phyloP scores from a whole-genome alignment of 2,888 invertebrate genomes.

The Suillia variegata region DNA sequence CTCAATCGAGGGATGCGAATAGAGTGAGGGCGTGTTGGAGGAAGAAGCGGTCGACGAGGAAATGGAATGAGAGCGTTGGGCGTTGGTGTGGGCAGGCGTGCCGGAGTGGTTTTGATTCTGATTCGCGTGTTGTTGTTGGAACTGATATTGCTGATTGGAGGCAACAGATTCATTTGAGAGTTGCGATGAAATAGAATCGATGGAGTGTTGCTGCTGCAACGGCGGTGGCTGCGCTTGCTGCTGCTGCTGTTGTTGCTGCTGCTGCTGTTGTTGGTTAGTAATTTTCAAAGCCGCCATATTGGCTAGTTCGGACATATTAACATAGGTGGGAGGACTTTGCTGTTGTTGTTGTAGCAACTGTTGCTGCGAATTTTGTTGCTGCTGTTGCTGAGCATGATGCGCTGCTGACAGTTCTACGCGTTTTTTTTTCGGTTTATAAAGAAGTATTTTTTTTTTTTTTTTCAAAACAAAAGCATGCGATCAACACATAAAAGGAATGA shows the following conservation, averaged over 20 bases:
- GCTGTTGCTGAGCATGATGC: conserved; percentile 52
- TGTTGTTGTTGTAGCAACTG: conserved; percentile 39
- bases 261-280: conserved; percentile 63
- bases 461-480: conserved; percentile 38
- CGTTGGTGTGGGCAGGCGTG: conserved; percentile 25
- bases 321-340: conserved; percentile 76
- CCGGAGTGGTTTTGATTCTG: conserved; percentile 35
- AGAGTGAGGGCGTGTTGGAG: conserved; percentile 50
- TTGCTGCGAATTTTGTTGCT: conserved; percentile 38
- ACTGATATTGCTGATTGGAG: conserved; percentile 30
- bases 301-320: conserved; percentile 89
- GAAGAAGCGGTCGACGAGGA: conserved; percentile 48
- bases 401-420: conserved; percentile 57
- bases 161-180: conserved; percentile 54
- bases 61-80: conserved; percentile 53
- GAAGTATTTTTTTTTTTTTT: conserved; percentile 30
- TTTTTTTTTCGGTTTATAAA: no score
- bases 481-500: neutral
- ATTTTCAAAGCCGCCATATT: conserved; percentile 78
- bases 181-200: conserved; percentile 59
- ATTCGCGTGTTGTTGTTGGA: no score
- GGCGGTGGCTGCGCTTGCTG: conserved; percentile 35
- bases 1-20: conserved; percentile 58
- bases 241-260: conserved; percentile 40
- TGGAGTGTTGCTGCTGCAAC: conserved; percentile 64